Evolutionary conservation across 2,888 invertebrate species (phyloP), one percentile per base, ranked within the genome.

Genomic region (Andrena minutula): DNA sequence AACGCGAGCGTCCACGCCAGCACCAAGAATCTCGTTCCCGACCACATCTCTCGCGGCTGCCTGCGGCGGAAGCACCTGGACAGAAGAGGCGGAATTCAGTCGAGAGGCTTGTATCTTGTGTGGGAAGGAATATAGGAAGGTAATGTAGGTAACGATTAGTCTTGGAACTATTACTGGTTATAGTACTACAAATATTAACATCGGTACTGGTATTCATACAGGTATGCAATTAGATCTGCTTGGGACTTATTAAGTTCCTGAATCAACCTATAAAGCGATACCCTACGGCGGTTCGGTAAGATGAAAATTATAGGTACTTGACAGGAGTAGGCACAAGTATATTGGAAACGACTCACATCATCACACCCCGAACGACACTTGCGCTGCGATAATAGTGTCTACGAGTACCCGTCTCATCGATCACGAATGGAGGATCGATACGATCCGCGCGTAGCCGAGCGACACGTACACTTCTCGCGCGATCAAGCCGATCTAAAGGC

Each of bases 1-100:
- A 92, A 86, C 75, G 86, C 88, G 83, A 91, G 74, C 85, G 91
- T 91, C 90, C 94, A 91, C 85, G 93, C 93, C 91, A 94, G 92
- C 89, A 95, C 90, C 72, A 91, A 73, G 89, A 94, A 92, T 92
- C 94, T 94, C 90, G 94, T 93, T 88, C 94, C 94, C 91, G 94
- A 93, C 95, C 95, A 95, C 95, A 95, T 95, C 91, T 90, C 90
- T 85, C 74, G 81, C 82, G 74, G 84, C 79, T 84, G 79, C 77
- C 82, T 76, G 74, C 60, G 65, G 75, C 79, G 76, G 66, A 79
- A 58, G 60, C 72, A 79, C 79, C 88, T 88, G 85, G 20, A 88
- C 7, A 88, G 60, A 79, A 7, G 7, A 32, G 20, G 69, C 10
- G 28, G 10, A 28, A 32, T 30, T 47, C 53, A 30, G 35, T 51